phyloP scores from a whole-genome alignment of 2,888 invertebrate genomes.

The Rapana venosa region DNA sequence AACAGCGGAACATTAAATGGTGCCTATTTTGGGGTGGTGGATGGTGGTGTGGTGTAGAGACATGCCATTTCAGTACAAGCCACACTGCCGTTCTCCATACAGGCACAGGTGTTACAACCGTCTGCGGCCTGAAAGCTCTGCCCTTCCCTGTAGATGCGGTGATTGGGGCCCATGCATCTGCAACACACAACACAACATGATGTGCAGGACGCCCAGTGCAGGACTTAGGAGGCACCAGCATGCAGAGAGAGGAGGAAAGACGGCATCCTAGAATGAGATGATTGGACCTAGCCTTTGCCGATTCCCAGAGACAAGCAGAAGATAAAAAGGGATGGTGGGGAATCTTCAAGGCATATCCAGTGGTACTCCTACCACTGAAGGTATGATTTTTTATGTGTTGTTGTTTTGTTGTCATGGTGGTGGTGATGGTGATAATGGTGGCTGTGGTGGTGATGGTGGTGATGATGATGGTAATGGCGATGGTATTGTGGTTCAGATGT shows the following conservation, averaged over 20 bases:
- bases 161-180: slow-evolving; percentile 30
- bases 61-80: slow-evolving; percentile 36
- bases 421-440: neutral
- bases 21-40: neutral
- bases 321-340: neutral
- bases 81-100: neutral
- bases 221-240: neutral
- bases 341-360: neutral
- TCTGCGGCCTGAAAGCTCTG: slow-evolving; percentile 32
- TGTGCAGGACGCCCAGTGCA: neutral
- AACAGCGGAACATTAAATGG: neutral
- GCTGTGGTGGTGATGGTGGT: neutral
- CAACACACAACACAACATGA: neutral
- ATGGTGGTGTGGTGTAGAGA: neutral
- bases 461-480: neutral
- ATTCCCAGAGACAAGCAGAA: neutral
- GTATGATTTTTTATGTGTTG: too few species aligned
- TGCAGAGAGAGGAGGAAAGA: neutral
- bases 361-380: neutral
- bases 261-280: neutral
- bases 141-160: neutral
- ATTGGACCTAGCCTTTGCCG: neutral
- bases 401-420: too few species aligned
- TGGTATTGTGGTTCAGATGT: neutral
- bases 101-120: slow-evolving; percentile 42